Evolutionary conservation across 1,140 invertebrate genomes (phyloP), one percentile per base, ranked within the genome.

Genomic region (Hycleus cichorii): DNA sequence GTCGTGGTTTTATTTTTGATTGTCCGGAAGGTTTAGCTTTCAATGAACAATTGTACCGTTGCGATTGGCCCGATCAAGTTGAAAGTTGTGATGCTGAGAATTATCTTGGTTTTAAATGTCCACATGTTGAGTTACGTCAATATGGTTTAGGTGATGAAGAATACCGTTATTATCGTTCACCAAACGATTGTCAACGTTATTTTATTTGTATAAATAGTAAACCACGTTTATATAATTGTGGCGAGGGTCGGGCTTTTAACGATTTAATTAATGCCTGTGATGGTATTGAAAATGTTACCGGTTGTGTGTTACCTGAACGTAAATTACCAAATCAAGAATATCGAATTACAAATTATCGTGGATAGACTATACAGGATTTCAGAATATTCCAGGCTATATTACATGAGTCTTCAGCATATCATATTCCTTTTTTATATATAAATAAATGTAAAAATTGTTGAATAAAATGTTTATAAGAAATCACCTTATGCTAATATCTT

Each of bases 11-110:
- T 40, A 66, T 76, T 1, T 78, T 79, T 11, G 76, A 79, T 57
- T 79, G 78, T 60, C 72, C 77, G 57, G 89, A 91, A 71, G 92
- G 92, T 12, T 75, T 95, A 10, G 90, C 91, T 4, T 95, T 90
- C 72, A 90, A 88, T 69, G 76, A 83, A 5, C 81, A 85, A 46
- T 83, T 75, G 2, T 88, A 90, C 64, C 80, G 85, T 39, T 93
- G 92, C 69, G 89, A 93, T 60, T 95, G 91, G 91, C 89, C 89
- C 1, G 90, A 92, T 75, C 80, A 88, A 63, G 89, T 89, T 2
- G 67, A 77, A 1, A 82, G 84, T 49, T 91, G 89, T 66, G 85
- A 91, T 69, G 84, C 84, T 47, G 87, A 90, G 81, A 83, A 85
- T 9, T 88, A 76, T 65, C 72, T 88, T 7, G 83, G 83, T 12